phyloP scores from a whole-genome alignment of 2,888 invertebrate genomes.

The Epinotia bilunana region DNA sequence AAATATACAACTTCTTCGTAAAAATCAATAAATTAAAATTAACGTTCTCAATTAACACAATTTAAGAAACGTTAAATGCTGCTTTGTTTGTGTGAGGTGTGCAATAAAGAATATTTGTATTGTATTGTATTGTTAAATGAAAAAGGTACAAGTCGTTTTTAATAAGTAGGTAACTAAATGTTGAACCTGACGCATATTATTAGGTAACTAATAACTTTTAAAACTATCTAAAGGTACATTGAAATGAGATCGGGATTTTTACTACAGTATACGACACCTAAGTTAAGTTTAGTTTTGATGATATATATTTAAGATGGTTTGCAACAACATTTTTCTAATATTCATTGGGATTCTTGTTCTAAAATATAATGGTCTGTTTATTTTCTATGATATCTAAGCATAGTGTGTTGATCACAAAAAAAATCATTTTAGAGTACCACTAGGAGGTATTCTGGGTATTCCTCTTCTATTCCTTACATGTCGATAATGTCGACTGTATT shows the following conservation, averaged over 20 bases:
- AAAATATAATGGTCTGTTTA: not conserved
- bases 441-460: not conserved
- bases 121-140: not conserved
- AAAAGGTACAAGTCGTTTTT: not conserved
- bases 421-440: not conserved
- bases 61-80: not conserved
- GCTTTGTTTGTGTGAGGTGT: no score
- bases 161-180: not conserved
- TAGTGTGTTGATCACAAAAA: not conserved
- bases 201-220: not conserved
- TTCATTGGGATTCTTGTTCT: not conserved
- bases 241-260: conserved; percentile 4
- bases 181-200: not conserved
- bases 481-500: not conserved
- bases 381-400: not conserved
- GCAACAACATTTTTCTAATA: not conserved
- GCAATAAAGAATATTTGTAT: no score
- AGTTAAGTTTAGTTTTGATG: not conserved
- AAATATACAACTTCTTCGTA: not conserved
- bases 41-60: not conserved
- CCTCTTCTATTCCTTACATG: not conserved
- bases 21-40: not conserved
- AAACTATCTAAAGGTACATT: not conserved
- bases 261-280: not conserved
- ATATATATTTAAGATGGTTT: not conserved